phyloP scores from a whole-genome alignment of 2,797 vertebrate species.

The Phylloscopus collybita region DNA sequence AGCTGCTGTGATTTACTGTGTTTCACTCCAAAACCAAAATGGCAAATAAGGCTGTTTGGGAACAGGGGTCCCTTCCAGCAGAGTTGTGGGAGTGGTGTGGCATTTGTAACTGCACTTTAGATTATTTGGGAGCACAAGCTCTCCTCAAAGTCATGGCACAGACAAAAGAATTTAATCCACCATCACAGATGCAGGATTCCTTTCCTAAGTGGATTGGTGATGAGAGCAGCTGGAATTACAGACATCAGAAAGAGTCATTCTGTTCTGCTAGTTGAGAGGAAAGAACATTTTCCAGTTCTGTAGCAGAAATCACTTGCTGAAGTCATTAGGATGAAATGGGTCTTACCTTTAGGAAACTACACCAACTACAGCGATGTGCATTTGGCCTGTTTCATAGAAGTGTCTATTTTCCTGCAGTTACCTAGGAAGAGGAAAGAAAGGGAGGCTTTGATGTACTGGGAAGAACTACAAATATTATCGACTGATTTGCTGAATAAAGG shows the following conservation, averaged over 20 bases:
- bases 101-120: neutral
- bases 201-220: slow-evolving; percentile 31
- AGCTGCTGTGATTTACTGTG: neutral
- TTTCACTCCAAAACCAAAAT: neutral
- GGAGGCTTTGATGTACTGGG: neutral
- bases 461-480: neutral
- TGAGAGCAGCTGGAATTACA: slow-evolving; percentile 4
- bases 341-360: neutral
- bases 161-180: slow-evolving; percentile 13
- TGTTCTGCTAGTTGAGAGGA: neutral
- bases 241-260: slow-evolving; percentile 15
- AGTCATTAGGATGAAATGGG: neutral
- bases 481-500: neutral
- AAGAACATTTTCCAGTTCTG: slow-evolving; percentile 37
- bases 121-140: neutral
- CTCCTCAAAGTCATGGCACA: neutral
- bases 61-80: neutral
- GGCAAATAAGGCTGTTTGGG: neutral
- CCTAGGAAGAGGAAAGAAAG: neutral
- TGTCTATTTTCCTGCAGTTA: neutral
- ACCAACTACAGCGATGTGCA: neutral
- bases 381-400: neutral
- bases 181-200: neutral
- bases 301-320: slow-evolving; percentile 12
- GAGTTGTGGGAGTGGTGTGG: neutral